Conservation (phyloP, 2,888 invertebrate species). For the Neelides folsomi region DNA sequence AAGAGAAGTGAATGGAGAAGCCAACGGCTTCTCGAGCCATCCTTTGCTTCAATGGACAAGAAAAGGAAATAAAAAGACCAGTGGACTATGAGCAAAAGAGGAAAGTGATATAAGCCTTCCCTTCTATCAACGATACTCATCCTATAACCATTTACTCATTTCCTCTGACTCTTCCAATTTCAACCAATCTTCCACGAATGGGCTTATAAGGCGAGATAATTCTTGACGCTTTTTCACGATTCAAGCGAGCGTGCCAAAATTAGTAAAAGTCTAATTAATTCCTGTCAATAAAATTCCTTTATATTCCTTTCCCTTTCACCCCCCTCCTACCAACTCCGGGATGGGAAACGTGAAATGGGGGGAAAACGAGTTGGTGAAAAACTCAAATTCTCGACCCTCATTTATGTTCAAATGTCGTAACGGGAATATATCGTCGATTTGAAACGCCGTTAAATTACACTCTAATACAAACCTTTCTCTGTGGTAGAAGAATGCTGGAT, state of each 20-base stretch:
- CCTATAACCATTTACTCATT: too few relatives aligned
- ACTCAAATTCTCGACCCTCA: too few relatives aligned
- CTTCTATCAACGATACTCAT: too few relatives aligned
- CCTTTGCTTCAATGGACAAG: conserved; percentile 16
- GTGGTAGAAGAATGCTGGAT: too few relatives aligned
- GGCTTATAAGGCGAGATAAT: conserved; percentile 8
- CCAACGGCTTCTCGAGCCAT: not conserved
- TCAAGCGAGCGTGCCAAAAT: conserved; percentile 17
- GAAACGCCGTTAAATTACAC: too few relatives aligned
- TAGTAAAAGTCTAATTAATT: conserved; percentile 23
- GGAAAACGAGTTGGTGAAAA: too few relatives aligned
- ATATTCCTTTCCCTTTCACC: not conserved
- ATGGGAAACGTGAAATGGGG: not conserved
- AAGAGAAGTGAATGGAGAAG: not conserved
- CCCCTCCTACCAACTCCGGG: not conserved
- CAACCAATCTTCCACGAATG: not conserved
- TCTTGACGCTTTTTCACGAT: conserved; percentile 9
- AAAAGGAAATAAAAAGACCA: conserved; percentile 19
- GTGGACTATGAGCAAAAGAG: conserved; percentile 8
- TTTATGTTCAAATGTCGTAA: too few relatives aligned
- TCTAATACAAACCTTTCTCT: too few relatives aligned
- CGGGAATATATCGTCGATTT: too few relatives aligned
- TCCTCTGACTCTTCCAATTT: too few relatives aligned
- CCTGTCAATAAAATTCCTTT: conserved; percentile 15
- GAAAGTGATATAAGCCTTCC: too few relatives aligned